Percentiles rank a stretch among this genome's conserved stretches.
Evolutionary conservation across 2,113 vertebrate species (phyloP).

Genomic region (Tamias sibiricus): DNA sequence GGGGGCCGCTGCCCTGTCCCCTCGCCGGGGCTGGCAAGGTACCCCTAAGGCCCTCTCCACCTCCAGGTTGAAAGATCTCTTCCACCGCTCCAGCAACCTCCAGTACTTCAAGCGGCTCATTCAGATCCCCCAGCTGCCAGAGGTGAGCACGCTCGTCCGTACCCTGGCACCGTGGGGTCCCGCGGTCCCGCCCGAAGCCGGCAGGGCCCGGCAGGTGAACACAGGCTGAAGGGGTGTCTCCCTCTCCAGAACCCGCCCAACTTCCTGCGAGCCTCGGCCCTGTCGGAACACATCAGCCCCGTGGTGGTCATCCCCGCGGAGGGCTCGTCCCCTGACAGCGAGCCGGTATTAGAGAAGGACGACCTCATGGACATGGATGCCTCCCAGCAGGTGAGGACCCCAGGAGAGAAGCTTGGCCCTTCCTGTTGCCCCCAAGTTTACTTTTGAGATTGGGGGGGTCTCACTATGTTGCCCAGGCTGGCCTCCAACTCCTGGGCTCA

Average conservation of each 20-base stretch:
- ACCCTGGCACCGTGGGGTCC: fast-evolving
- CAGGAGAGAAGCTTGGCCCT: background rate
- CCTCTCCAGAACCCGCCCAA: slow-evolving; percentile 94
- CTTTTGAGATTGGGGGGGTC: too few relatives aligned
- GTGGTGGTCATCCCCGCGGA: slow-evolving; percentile 97
- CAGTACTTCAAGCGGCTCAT: slow-evolving; percentile 99
- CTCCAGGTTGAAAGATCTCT: slow-evolving; percentile 95
- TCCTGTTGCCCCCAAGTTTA: background rate
- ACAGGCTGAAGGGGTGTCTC: background rate
- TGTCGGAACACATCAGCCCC: slow-evolving; percentile 98
- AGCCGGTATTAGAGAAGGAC: slow-evolving; percentile 93
- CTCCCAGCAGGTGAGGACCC: slow-evolving; percentile 87
- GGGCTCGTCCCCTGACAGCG: slow-evolving; percentile 94
- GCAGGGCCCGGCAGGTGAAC: background rate
- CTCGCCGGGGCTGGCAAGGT: background rate
- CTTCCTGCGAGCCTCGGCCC: slow-evolving; percentile 96
- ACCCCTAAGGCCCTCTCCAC: slow-evolving; percentile 29
- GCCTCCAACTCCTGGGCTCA: background rate
- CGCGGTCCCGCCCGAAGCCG: background rate
- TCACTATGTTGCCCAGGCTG: too few relatives aligned
- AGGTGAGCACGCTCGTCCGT: slow-evolving; percentile 87
- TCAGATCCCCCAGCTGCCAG: slow-evolving; percentile 98
- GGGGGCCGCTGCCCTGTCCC: background rate
- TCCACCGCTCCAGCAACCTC: slow-evolving; percentile 98
- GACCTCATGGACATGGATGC: slow-evolving; percentile 96